A percentile compares a stretch with the other conserved stretches of the same genome.
Evolutionary conservation across 35 echinoderm and acorn worm species (phyloP).

Genomic region (Diadema setosum): DNA sequence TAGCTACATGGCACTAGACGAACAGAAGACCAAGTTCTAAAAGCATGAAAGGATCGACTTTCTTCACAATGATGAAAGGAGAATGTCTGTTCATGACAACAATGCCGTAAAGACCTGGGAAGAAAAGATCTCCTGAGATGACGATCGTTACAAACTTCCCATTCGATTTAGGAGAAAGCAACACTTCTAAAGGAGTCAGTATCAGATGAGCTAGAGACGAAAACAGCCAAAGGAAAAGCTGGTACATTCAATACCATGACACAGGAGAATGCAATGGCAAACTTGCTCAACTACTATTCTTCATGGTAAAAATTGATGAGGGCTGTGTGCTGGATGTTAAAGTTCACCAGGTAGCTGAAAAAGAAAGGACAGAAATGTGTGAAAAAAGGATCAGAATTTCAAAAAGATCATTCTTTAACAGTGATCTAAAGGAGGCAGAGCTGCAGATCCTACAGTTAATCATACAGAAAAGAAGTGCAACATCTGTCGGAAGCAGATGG

Average conservation of each 20-base stretch:
- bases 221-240: no score
- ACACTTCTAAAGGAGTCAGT: no score
- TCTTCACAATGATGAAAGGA: not conserved
- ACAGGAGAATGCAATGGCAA: no score
- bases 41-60: not conserved
- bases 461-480: not conserved
- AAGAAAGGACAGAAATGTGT: not conserved
- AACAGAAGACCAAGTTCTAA: not conserved
- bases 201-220: no score
- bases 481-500: not conserved
- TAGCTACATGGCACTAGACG: not conserved
- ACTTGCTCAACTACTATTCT: not conserved
- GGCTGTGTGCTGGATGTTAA: not conserved
- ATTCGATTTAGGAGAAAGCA: not conserved
- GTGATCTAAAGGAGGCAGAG: conserved; percentile 27
- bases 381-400: not conserved
- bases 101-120: conserved; percentile 4
- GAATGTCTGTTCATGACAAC: conserved; percentile 29
- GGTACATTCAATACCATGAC: no score
- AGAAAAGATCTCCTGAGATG: not conserved
- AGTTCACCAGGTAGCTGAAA: not conserved
- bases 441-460: not conserved
- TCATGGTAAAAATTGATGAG: not conserved
- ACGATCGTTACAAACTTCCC: not conserved
- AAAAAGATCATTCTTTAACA: not conserved